Conservation (phyloP, 2,797 vertebrate genomes). For the Mus spretus region DNA sequence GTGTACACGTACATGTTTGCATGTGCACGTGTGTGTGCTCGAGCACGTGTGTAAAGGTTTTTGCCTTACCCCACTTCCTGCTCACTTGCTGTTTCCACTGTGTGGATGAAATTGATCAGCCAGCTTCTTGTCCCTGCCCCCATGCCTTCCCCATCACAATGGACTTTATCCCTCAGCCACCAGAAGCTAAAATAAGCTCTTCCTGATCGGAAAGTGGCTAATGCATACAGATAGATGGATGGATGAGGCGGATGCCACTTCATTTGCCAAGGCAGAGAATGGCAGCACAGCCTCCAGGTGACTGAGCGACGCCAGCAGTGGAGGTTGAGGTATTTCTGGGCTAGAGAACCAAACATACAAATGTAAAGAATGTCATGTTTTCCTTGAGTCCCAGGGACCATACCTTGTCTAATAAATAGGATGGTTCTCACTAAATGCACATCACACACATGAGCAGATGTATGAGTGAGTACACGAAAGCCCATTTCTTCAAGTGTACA, state of each 20-base stretch:
- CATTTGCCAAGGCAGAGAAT: background rate
- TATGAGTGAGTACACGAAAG: background rate
- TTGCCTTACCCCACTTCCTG: background rate
- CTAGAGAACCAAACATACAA: background rate
- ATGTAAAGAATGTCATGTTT: background rate
- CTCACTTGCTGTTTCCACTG: background rate
- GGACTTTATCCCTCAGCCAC: background rate
- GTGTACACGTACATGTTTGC: background rate
- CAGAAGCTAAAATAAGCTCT: background rate
- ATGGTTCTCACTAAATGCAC: fast-evolving
- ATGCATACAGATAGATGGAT: background rate
- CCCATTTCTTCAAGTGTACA: background rate
- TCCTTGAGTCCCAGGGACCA: background rate
- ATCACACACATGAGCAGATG: background rate
- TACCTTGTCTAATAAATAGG: background rate
- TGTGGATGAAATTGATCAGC: background rate
- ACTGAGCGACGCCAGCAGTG: background rate
- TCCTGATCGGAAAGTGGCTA: background rate
- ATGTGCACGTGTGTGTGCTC: background rate
- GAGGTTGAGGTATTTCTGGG: background rate
- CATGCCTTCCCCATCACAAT: background rate
- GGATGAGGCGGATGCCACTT: background rate
- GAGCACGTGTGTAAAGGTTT: background rate
- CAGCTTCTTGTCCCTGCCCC: background rate
- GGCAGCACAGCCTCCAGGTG: background rate